phyloP scores from a whole-genome alignment of 1,140 invertebrate species.

The Aphidius ervi region DNA sequence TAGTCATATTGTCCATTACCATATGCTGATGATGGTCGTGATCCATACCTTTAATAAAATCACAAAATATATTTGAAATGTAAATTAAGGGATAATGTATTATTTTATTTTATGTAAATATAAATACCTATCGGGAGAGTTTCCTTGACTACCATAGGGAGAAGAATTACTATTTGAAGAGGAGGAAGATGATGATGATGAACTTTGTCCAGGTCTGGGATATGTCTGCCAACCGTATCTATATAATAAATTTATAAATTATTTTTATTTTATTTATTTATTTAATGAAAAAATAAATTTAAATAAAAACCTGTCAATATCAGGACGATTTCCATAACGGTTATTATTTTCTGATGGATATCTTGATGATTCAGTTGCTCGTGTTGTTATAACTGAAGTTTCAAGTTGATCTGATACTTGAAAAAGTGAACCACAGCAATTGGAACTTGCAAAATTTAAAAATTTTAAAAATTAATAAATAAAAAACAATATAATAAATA shows the following conservation, averaged over 20 bases:
- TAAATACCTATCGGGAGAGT: conserved; percentile 17
- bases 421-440: conserved; percentile 34
- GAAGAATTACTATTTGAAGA: too few species aligned
- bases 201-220: conserved; percentile 2
- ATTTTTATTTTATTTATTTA: too few species aligned
- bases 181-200: neutral
- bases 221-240: conserved; percentile 34
- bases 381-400: conserved; percentile 17
- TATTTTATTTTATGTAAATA: neutral
- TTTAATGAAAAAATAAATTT: too few species aligned
- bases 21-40: conserved; percentile 27
- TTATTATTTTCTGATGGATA: conserved; percentile 17
- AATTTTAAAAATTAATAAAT: conserved; percentile 4
- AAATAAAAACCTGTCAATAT: conserved; percentile 29
- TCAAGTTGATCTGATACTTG: conserved; percentile 25
- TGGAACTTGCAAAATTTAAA: conserved; percentile 30
- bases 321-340: conserved; percentile 28
- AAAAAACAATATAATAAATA: too few species aligned
- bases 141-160: conserved; percentile 14
- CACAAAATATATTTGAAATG: too few species aligned
- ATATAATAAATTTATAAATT: too few species aligned
- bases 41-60: conserved; percentile 34
- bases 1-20: neutral
- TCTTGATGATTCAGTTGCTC: conserved; percentile 18
- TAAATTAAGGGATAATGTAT: too few species aligned